These are phyloP conservation scores for Papilio polytes DNA, from an alignment of 1,140 invertebrate species.

Conservation along the genomic window DNA sequence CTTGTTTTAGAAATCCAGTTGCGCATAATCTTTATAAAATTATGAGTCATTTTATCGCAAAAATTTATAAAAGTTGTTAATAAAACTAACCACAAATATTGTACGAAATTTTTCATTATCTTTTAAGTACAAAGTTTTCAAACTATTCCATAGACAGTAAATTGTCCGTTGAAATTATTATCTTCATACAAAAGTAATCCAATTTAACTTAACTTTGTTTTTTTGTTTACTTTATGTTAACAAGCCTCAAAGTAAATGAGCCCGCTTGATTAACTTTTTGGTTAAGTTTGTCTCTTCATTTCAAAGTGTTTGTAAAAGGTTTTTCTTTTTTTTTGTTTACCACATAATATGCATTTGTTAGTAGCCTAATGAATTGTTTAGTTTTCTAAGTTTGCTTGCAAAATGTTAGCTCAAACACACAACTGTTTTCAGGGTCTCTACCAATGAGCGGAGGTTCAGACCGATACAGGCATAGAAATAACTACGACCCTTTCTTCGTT, in stretches of 20 bases:
- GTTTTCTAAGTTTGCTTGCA: neutral
- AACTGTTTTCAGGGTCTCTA: slow-evolving; percentile 62
- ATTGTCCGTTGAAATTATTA: neutral
- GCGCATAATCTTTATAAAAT: too few relatives aligned
- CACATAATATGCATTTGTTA: neutral
- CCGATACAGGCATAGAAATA: slow-evolving; percentile 70
- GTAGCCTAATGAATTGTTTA: neutral
- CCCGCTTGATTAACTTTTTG: slow-evolving; percentile 6
- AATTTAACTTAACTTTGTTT: slow-evolving; percentile 15
- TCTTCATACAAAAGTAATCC: slow-evolving; percentile 11
- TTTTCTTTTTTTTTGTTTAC: neutral
- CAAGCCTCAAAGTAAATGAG: slow-evolving; percentile 19
- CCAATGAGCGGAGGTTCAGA: slow-evolving; percentile 72
- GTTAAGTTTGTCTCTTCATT: slow-evolving; percentile 7
- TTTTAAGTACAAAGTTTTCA: too few relatives aligned
- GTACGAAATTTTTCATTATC: neutral
- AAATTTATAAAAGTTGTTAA: neutral
- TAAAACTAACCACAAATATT: neutral
- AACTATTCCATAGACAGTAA: neutral
- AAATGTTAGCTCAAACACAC: neutral
- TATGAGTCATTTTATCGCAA: neutral
- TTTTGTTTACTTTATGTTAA: slow-evolving; percentile 20
- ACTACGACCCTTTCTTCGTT: slow-evolving; percentile 74
- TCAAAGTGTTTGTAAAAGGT: neutral
- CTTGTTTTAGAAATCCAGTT: too few relatives aligned